phyloP scores from a whole-genome alignment of 2,113 vertebrate species.

The Pseudopodoces humilis region DNA sequence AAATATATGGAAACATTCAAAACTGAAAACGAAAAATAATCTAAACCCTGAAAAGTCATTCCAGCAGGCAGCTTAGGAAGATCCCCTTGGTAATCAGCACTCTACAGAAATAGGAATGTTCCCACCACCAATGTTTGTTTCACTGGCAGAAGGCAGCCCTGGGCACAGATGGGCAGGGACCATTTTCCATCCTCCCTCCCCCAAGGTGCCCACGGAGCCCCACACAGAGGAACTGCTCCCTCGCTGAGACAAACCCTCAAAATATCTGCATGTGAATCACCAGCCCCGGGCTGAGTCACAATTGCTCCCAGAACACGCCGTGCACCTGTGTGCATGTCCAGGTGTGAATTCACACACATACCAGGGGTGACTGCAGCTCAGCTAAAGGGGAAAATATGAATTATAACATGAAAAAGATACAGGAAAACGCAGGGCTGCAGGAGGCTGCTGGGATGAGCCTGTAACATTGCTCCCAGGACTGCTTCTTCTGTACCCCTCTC shows the following conservation, averaged over 20 bases:
- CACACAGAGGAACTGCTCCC: not conserved
- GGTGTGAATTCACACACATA: not conserved
- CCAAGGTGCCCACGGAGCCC: not conserved
- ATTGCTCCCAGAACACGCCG: not conserved
- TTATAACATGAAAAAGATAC: not conserved
- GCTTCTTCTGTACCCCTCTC: not conserved
- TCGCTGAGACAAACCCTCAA: not conserved
- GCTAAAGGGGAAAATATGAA: not conserved
- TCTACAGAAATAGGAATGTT: not conserved
- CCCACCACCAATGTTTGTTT: not conserved
- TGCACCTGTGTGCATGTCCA: not conserved
- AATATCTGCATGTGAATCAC: not conserved
- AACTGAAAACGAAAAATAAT: not conserved
- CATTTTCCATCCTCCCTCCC: accelerated
- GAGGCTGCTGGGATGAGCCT: no score
- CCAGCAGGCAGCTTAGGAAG: not conserved
- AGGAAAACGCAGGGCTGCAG: not conserved
- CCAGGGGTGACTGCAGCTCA: not conserved
- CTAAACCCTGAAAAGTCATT: not conserved
- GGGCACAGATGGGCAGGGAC: not conserved
- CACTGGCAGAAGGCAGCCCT: not conserved
- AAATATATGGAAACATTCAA: not conserved
- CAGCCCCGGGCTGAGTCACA: not conserved
- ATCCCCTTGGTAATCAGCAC: not conserved
- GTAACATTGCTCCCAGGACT: not conserved